Percentiles rank a stretch among this genome's conserved stretches.
phyloP scores from a whole-genome alignment of 2,888 invertebrate species.

The Agriotes lineatus region DNA sequence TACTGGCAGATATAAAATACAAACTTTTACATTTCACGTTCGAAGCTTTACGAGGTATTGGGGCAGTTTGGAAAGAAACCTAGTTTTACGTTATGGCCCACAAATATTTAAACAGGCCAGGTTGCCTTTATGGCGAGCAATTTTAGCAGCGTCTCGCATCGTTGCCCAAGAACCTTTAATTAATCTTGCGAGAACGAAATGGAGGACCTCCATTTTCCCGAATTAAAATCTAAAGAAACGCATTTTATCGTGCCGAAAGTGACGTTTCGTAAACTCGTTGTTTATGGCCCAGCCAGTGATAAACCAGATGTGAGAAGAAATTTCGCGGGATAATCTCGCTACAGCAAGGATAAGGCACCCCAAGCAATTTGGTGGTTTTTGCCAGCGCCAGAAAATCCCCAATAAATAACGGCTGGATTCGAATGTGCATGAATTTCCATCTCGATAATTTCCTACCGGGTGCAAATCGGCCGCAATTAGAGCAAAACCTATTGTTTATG shows the following conservation, averaged over 20 bases:
- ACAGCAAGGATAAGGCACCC: conserved; percentile 7
- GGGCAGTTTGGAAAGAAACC: too few species aligned
- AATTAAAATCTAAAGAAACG: not conserved
- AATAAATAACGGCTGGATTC: not conserved
- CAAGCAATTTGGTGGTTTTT: conserved; percentile 14
- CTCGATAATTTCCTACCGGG: conserved; percentile 16
- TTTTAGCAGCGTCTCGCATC: too few species aligned
- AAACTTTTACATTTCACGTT: too few species aligned
- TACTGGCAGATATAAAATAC: too few species aligned
- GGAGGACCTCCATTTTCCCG: too few species aligned
- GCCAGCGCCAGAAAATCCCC: conserved; percentile 1
- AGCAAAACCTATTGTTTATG: conserved; percentile 25
- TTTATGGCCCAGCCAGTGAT: conserved; percentile 14
- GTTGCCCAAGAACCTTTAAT: too few species aligned
- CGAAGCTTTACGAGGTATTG: too few species aligned
- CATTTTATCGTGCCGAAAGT: not conserved
- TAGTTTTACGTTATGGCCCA: too few species aligned
- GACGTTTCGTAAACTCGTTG: conserved; percentile 11
- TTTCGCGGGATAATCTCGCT: conserved; percentile 17
- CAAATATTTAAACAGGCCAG: too few species aligned
- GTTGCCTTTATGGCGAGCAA: too few species aligned
- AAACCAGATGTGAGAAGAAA: conserved; percentile 19
- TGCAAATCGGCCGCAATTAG: conserved; percentile 15
- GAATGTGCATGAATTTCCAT: conserved; percentile 14
- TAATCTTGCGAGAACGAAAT: not conserved